Evolutionary conservation across 1,140 invertebrate species (phyloP), one percentile per base, ranked within the genome.

Genomic region (Neotoxoptera formosana): DNA sequence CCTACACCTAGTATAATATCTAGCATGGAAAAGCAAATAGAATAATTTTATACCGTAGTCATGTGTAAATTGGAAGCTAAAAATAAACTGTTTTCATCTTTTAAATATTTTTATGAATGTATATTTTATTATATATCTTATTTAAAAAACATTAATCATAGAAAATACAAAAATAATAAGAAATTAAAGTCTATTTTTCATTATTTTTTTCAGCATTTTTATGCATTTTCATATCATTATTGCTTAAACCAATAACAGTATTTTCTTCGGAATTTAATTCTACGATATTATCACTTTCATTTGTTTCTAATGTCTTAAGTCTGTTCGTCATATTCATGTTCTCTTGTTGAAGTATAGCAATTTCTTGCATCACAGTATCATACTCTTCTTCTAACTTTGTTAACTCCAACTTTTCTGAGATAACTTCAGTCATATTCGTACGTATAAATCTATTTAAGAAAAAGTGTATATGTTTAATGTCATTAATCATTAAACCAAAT

Each of bases 401-500:
- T 30, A 91, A 47, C 21, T 91, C 90, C 4, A 48, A n/a, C 17
- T 30, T 91, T 81, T 91, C 90, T 9, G 60, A 2, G 21, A 91
- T 81, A 81, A 81, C 30, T 48, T 76, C 45, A 3, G n/a, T 91
- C 90, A 91, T 91, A 47, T 91, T 45, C 23, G 25, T 91, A 34
- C 90, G 56, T 34, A 91, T 91, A 81, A 91, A 91, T 81, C 90
- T 91, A 51, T 51, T 51, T 20, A 51, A 87, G 14, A 48, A 87
- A 87, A 6, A 47, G 56, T 67, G 60, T 67, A n/a, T 67, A 67
- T 30, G 8, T 53, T n/a, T 67, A 67, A 30, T 67, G 60, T 6
- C 1, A 7, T n/a, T 51, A 51, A 21, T 17, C 41, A 41, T 41
- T 41, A 41, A 41, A 41, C 41, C 4, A 41, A 8, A 7, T 21